phyloP scores from a whole-genome alignment of 2,797 vertebrate genomes.

The Todus mexicanus region DNA sequence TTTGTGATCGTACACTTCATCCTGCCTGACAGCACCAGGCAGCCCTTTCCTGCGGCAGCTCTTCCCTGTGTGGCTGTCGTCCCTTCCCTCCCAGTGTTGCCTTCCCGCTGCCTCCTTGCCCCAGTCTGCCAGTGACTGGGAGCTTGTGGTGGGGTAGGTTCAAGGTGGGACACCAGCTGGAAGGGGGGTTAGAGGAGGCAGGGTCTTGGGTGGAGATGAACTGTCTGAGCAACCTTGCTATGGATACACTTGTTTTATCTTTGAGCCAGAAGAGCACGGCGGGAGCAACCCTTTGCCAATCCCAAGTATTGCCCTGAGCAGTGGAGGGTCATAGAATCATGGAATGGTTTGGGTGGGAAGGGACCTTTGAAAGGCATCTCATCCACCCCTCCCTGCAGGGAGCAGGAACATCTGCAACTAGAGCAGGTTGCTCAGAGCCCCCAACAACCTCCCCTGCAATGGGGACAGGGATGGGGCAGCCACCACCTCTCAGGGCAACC shows the following conservation, averaged over 20 bases:
- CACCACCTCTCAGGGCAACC: too few relatives aligned
- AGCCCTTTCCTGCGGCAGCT: neutral
- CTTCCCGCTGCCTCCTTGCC: neutral
- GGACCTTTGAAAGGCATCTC: too few relatives aligned
- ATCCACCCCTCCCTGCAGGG: too few relatives aligned
- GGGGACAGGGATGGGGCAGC: too few relatives aligned
- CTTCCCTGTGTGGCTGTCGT: fast-evolving
- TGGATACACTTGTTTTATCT: fast-evolving
- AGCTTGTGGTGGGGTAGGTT: fast-evolving
- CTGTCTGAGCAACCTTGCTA: fast-evolving
- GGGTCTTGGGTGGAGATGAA: fast-evolving
- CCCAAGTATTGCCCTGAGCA: neutral
- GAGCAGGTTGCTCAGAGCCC: too few relatives aligned
- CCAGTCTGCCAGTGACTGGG: fast-evolving
- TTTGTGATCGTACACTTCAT: neutral
- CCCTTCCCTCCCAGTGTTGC: neutral
- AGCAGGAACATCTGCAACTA: too few relatives aligned
- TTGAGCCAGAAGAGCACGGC: neutral
- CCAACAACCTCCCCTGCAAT: too few relatives aligned
- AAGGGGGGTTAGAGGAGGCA: neutral
- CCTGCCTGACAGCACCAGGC: fast-evolving
- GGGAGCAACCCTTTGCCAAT: neutral
- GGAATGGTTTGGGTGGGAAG: too few relatives aligned
- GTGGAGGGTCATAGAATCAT: neutral
- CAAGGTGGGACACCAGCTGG: fast-evolving